Base-by-base conservation (phyloP, 2,113 vertebrate species). In the Thalassarche chlororhynchos region DNA sequence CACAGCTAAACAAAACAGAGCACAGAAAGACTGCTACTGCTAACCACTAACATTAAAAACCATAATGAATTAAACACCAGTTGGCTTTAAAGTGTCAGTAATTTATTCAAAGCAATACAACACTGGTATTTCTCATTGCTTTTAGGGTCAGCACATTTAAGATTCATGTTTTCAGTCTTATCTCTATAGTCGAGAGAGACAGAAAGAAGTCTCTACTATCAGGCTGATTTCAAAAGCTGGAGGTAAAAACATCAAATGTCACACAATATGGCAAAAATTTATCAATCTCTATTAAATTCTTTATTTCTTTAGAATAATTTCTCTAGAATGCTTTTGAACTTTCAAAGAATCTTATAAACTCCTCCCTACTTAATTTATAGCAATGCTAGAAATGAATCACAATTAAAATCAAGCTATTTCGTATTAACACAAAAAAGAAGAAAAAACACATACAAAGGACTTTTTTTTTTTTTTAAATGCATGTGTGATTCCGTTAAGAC, bases 171-270 rank as follows among this genome's bases (percentile, higher is more conserved):
- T 93, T 54, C 51, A 75, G 54, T 11, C 68, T 83, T 61, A 60
- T 68, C 70, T 93, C 75, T 88, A 0, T 12, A 49, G 60, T 61
- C 0, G 1, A 66, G 81, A 57, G 49, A 87, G 66, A 42, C 76
- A 90, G 77, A 61, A 76, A 29, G 34, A 82, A 85, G 75, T 15
- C 51, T 93, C 70, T 61, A 3, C 62, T 79, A 55, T 61, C 38
- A 40, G 70, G 18, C 61, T 82, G 70, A 89, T 90, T 95, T 91
- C 90, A 83, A 87, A 97, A 85, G 49, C 87, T 91, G 49, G 71
- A 88, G 71, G 92, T 95, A 79, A 92, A 93, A 94, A 62, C 79
- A 93, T 89, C 93, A 91, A 89, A 92, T 79, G 81, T 76, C 70
- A 61, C 51, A 58, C 46, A 94, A 66, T 44, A 60, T 8, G 38